phyloP scores from a whole-genome alignment of 2,797 vertebrate genomes.

The Myotis pilosus region DNA sequence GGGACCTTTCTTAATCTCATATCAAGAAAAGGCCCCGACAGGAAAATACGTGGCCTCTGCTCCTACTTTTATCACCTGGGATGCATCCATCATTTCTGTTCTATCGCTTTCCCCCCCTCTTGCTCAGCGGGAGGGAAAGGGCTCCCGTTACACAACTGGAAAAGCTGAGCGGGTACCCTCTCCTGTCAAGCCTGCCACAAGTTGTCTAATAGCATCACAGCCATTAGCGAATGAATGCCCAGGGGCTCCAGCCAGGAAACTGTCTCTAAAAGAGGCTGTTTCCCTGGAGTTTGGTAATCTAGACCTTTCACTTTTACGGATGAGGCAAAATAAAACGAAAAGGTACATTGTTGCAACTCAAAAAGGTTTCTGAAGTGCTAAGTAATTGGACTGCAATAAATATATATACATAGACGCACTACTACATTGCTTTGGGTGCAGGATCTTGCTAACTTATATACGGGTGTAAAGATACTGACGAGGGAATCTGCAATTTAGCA shows the following conservation, averaged over 20 bases:
- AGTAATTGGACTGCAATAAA: constrained; percentile 5
- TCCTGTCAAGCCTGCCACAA: background rate
- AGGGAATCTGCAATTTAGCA: constrained; percentile 21
- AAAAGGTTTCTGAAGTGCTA: constrained; percentile 52
- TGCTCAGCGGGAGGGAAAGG: background rate
- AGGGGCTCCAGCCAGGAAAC: background rate
- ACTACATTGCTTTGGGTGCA: constrained; percentile 44
- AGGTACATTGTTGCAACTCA: constrained; percentile 33
- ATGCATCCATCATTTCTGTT: background rate
- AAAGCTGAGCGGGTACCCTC: no score
- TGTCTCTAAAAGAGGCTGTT: background rate
- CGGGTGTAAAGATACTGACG: background rate
- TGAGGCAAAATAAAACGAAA: constrained; percentile 7
- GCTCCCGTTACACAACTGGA: no score
- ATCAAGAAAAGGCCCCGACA: background rate
- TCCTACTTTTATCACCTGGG: background rate
- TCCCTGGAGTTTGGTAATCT: background rate
- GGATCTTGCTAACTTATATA: constrained; percentile 9
- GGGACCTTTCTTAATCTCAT: background rate
- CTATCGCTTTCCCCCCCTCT: background rate
- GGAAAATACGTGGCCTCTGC: background rate
- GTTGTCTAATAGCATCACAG: background rate
- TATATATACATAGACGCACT: background rate
- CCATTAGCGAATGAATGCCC: background rate
- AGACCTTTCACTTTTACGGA: constrained; percentile 1